Evolutionary conservation across 2,888 invertebrate species (phyloP).

Genomic region (Griposia aprilina): DNA sequence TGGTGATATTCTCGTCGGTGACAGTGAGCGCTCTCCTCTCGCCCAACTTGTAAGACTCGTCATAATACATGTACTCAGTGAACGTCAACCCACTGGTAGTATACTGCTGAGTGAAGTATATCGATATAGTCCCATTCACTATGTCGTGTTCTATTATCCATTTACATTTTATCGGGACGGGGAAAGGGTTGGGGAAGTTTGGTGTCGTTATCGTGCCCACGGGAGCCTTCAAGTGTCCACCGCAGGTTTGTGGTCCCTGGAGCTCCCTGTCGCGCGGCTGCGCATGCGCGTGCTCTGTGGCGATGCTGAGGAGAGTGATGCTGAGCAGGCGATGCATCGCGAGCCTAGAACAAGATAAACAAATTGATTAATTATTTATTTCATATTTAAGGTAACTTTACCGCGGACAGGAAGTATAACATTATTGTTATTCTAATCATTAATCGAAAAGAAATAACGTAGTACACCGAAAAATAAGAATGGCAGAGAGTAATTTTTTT

Average conservation of each 20-base stretch:
- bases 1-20: conserved; percentile 94
- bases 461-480: too few relatives aligned
- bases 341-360: conserved; percentile 17
- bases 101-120: conserved; percentile 97
- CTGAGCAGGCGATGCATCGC: neutral
- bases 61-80: conserved; percentile 94
- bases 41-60: conserved; percentile 92
- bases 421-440: too few relatives aligned
- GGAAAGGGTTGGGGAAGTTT: conserved; percentile 95
- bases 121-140: conserved; percentile 93
- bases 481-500: too few relatives aligned
- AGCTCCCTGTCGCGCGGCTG: conserved; percentile 81
- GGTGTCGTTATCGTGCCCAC: conserved; percentile 95
- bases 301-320: conserved; percentile 75
- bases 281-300: conserved; percentile 74
- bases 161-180: conserved; percentile 95
- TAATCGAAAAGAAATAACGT: too few relatives aligned
- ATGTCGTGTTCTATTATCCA: conserved; percentile 96
- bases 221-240: conserved; percentile 92
- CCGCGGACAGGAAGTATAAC: too few relatives aligned
- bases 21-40: conserved; percentile 92
- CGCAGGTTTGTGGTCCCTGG: conserved; percentile 90
- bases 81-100: conserved; percentile 94
- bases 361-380: neutral
- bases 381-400: too few relatives aligned